Evolutionary conservation across 2,888 invertebrate genomes (phyloP), one percentile per base, ranked within the genome.

Genomic region (Caenorhabditis macrosperma): DNA sequence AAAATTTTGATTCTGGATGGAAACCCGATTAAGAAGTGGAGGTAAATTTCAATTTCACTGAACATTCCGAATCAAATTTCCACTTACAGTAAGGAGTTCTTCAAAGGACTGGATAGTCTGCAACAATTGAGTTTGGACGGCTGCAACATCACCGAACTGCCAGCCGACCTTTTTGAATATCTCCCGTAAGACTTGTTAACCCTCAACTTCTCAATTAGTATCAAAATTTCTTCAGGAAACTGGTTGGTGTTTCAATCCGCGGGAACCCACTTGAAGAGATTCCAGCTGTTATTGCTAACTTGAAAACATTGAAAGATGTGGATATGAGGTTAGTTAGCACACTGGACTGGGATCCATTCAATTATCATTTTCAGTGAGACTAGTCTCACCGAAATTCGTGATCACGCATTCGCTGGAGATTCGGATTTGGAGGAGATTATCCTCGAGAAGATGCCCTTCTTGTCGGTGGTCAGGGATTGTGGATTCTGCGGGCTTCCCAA

Each of bases 61-160:
- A 41, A 26, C 28, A 26, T 12, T 9, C 1, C 3, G 9, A 5
- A 38, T n/a, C n/a, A 22, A 69, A 15, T 38, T 12, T n/a, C 26
- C 15, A 20, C 24, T 67, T 80, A 46, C 30, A 79, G 78, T 1
- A 77, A 81, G 59, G 78, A 78, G n/a, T 66, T 71, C 9, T 86
- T 86, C 75, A 63, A 60, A 30, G 87, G 86, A 9, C 72, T 88
- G 12, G 76, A 76, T n/a, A 85, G 59, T 30, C 71, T 88, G 57
- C 82, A 86, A 54, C 59, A 67, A 10, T 77, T 88, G 1, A 86
- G 86, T 35, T 38, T 88, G 63, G 88, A 88, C 67, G 66, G 78
- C 22, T 88, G 88, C 52, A 48, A 71, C 0, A 52, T 82, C n/a
- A 68, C 66, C 1, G 63, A 75, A 33, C 38, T 87, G 7, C 82